phyloP scores from a whole-genome alignment of 1,140 invertebrate genomes.

The Pararge aegeria region DNA sequence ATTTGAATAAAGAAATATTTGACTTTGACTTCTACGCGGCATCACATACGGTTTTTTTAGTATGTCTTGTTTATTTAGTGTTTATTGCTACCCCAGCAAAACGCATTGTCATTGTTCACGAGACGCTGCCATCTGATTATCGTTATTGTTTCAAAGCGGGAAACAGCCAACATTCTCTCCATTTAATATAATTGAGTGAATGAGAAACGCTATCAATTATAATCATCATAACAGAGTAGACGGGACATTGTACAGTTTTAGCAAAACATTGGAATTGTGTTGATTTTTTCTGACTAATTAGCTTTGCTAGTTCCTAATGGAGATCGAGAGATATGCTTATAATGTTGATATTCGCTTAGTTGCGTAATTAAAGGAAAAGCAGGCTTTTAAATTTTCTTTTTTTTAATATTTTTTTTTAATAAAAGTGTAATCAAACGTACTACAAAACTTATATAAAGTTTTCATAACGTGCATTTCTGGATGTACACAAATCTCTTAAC shows the following conservation, averaged over 20 bases:
- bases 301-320: conserved; percentile 20
- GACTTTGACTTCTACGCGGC: too few species aligned
- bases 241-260: conserved; percentile 29
- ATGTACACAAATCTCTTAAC: too few species aligned
- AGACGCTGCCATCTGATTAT: conserved; percentile 69
- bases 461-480: too few species aligned
- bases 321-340: background rate
- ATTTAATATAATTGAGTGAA: conserved; percentile 75
- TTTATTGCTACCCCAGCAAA: conserved; percentile 44
- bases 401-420: too few species aligned
- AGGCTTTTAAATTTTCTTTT: background rate
- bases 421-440: too few species aligned
- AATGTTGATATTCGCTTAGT: background rate
- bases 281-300: conserved; percentile 27
- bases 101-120: conserved; percentile 68
- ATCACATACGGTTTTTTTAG: too few species aligned
- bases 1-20: too few species aligned
- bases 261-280: conserved; percentile 29
- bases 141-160: conserved; percentile 73
- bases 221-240: conserved; percentile 46
- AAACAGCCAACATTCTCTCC: conserved; percentile 70
- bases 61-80: background rate
- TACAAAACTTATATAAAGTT: too few species aligned
- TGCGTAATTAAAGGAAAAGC: background rate
- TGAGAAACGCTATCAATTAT: conserved; percentile 73